A percentile compares a stretch with the other conserved stretches of the same genome.
Conservation (phyloP, 2,797 vertebrate genomes). For the Alectoris magna region DNA sequence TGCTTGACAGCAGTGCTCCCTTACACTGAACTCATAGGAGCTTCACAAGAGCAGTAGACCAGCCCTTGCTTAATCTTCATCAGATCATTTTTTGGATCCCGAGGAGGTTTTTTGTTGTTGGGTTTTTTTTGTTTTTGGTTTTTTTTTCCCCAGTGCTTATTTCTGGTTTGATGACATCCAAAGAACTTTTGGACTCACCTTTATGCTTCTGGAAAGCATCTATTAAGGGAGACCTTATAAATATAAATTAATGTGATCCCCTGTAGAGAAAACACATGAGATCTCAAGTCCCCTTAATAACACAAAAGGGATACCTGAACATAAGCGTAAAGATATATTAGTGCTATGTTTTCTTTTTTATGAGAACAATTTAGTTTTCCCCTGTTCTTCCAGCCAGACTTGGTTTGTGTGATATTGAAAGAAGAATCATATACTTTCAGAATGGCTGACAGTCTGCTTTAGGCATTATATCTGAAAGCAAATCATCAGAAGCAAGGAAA, state of each 20-base stretch:
- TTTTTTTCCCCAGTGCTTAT: not conserved
- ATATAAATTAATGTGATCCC: constrained; percentile 58
- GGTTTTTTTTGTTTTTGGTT: too few species aligned
- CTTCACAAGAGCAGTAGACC: not conserved
- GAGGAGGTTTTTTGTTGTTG: not conserved
- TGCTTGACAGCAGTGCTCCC: not conserved
- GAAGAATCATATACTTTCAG: constrained; percentile 48
- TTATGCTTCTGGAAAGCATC: constrained; percentile 38
- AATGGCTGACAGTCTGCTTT: constrained; percentile 48
- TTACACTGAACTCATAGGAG: not conserved
- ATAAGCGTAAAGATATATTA: constrained; percentile 58
- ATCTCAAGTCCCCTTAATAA: constrained; percentile 55
- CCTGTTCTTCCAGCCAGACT: constrained; percentile 35
- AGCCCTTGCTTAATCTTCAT: not conserved
- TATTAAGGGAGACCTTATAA: constrained; percentile 42
- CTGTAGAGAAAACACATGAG: constrained; percentile 52
- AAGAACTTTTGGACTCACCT: constrained; percentile 34
- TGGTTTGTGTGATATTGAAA: constrained; percentile 10
- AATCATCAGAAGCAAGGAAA: constrained; percentile 57
- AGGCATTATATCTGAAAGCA: constrained; percentile 70
- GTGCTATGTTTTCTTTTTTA: constrained; percentile 57
- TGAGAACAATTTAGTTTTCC: constrained; percentile 61
- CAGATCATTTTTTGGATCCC: not conserved
- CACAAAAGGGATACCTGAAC: constrained; percentile 56
- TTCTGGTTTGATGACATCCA: constrained; percentile 31